phyloP scores from a whole-genome alignment of 2,888 invertebrate genomes.

The Podotricha telesiphe region DNA sequence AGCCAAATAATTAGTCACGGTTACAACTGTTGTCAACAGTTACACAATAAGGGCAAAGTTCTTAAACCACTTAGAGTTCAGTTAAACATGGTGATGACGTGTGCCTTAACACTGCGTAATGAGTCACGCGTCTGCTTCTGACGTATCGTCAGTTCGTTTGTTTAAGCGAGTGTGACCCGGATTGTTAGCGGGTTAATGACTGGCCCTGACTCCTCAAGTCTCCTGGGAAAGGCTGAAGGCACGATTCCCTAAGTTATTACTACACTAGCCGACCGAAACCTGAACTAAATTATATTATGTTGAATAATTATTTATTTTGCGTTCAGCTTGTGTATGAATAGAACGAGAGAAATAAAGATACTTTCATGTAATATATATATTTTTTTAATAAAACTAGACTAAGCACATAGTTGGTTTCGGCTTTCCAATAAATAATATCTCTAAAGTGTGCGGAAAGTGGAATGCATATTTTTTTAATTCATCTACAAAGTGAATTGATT shows the following conservation, averaged over 20 bases:
- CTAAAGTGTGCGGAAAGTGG: too few species aligned
- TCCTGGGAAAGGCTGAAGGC: constrained; percentile 63
- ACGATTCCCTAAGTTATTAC: constrained; percentile 47
- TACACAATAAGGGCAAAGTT: constrained; percentile 41
- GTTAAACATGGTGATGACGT: constrained; percentile 42
- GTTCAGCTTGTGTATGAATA: not conserved
- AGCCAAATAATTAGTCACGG: constrained; percentile 35
- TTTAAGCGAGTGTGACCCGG: constrained; percentile 68
- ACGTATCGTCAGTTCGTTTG: constrained; percentile 58
- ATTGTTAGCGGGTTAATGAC: constrained; percentile 74
- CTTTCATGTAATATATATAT: too few species aligned
- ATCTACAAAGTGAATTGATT: too few species aligned
- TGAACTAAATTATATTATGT: not conserved
- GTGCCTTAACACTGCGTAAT: constrained; percentile 44
- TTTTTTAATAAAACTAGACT: too few species aligned
- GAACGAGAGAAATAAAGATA: too few species aligned
- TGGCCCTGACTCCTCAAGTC: constrained; percentile 68
- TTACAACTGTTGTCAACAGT: constrained; percentile 39
- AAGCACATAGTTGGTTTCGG: too few species aligned
- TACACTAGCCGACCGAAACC: constrained; percentile 3
- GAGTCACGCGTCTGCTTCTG: constrained; percentile 62
- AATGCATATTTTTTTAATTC: too few species aligned
- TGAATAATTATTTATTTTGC: not conserved
- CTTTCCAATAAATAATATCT: too few species aligned
- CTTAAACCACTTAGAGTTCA: constrained; percentile 39